These are phyloP conservation scores for Beris chalybata DNA, from an alignment of 2,888 invertebrate species.

Conservation along the genomic window DNA sequence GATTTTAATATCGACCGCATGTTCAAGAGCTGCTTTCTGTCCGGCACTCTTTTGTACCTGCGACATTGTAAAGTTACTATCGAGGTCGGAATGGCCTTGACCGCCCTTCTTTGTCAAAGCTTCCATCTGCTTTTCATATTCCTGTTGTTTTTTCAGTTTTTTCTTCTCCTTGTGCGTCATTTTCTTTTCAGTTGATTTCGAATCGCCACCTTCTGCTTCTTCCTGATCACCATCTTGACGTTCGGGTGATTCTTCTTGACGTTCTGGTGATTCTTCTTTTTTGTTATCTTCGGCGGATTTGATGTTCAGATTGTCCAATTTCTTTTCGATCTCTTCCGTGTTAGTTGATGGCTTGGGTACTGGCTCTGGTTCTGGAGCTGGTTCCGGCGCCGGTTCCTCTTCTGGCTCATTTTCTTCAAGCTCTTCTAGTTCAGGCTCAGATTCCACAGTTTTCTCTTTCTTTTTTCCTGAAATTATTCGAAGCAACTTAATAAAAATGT, in stretches of 20 bases:
- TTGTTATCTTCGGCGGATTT: constrained; percentile 35
- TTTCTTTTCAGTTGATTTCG: constrained; percentile 64
- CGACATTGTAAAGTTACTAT: constrained; percentile 94
- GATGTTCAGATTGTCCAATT: constrained; percentile 49
- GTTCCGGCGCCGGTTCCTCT: not conserved
- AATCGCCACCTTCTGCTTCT: constrained; percentile 15
- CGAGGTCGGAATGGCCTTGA: constrained; percentile 85
- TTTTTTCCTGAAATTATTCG: constrained; percentile 15
- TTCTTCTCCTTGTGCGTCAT: constrained; percentile 90
- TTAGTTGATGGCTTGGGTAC: constrained; percentile 5
- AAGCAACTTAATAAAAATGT: too few species aligned
- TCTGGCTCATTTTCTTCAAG: constrained; percentile 12
- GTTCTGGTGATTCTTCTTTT: not conserved
- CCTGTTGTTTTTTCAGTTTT: constrained; percentile 84
- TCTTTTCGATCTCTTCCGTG: constrained; percentile 43
- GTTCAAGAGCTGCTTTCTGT: constrained; percentile 80
- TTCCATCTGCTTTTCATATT: constrained; percentile 87
- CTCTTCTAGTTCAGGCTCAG: constrained; percentile 24
- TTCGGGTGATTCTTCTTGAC: constrained; percentile 9
- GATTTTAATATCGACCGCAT: constrained; percentile 96
- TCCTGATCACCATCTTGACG: constrained; percentile 34
- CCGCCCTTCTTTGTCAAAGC: constrained; percentile 83
- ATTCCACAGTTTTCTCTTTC: constrained; percentile 27
- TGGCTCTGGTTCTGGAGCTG: constrained; percentile 18
- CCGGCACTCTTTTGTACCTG: constrained; percentile 73